Percentiles rank a stretch among this genome's conserved stretches.
These are phyloP conservation scores for Podabrus alpinus DNA, from an alignment of 2,888 invertebrate genomes.

Conservation along the genomic window DNA sequence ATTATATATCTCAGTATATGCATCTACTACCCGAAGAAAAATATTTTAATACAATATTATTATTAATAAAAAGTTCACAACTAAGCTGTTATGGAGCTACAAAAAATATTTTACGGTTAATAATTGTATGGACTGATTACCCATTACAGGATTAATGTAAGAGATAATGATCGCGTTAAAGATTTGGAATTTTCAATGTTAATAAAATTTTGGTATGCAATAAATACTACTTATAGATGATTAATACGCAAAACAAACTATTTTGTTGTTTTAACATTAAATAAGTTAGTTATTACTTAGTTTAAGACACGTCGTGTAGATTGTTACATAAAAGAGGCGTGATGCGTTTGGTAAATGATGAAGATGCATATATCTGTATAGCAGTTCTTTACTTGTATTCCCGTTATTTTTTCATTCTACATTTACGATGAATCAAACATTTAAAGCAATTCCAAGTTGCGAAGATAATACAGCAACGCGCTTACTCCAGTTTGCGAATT, in stretches of 20 bases:
- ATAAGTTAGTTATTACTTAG: background rate
- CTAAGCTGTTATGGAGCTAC: background rate
- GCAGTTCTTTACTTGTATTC: conserved; percentile 3
- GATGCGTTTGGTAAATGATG: conserved; percentile 1
- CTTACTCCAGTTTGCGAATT: background rate
- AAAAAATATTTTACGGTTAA: background rate
- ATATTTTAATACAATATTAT: background rate
- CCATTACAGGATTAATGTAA: background rate
- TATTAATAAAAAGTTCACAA: background rate
- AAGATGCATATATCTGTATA: background rate
- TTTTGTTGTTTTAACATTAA: background rate
- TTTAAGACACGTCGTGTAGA: background rate
- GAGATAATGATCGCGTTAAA: background rate
- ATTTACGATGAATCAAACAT: background rate
- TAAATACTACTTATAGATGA: too few species aligned
- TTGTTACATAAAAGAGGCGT: conserved; percentile 10
- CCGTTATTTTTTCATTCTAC: conserved; percentile 6
- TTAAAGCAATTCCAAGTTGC: background rate
- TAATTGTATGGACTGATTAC: background rate
- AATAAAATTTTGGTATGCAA: too few species aligned
- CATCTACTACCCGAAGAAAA: background rate
- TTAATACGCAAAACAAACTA: background rate
- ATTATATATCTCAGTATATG: background rate
- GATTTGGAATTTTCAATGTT: background rate
- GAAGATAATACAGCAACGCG: background rate